Percentiles rank a stretch among this genome's conserved stretches.
These are phyloP conservation scores for Dyspetes luteomarginatus DNA, from an alignment of 2,888 invertebrate species.

Conservation along the genomic window DNA sequence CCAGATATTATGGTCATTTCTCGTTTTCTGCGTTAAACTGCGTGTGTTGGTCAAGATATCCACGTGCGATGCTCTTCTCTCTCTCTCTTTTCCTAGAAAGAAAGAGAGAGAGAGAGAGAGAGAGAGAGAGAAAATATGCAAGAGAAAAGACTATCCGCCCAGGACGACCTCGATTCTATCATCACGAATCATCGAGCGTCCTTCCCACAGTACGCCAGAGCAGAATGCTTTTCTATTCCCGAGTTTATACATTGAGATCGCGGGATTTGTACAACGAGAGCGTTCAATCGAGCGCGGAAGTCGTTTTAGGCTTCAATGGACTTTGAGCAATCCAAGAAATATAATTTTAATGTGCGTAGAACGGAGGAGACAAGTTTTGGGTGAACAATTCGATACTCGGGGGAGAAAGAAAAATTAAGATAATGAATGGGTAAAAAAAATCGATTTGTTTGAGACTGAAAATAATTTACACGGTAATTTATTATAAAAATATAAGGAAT, in stretches of 20 bases:
- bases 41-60: slow-evolving; percentile 26
- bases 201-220: slow-evolving; percentile 1
- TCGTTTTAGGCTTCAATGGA: slow-evolving; percentile 33
- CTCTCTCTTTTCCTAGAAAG: neutral
- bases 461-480: too few relatives aligned
- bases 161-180: slow-evolving; percentile 71
- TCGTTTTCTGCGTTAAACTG: neutral
- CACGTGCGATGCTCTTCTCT: neutral
- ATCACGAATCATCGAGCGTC: slow-evolving; percentile 60
- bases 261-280: neutral
- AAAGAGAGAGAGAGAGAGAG: neutral
- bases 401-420: too few relatives aligned
- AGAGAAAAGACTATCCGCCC: slow-evolving; percentile 37
- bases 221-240: slow-evolving; percentile 15
- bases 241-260: neutral
- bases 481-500: too few relatives aligned
- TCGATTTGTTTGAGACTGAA: too few relatives aligned
- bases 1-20: slow-evolving; percentile 69
- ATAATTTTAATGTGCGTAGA: neutral
- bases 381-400: neutral
- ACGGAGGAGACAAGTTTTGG: neutral
- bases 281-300: slow-evolving; percentile 43
- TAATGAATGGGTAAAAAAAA: too few relatives aligned
- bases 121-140: neutral
- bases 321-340: neutral